These are phyloP conservation scores for Heliconius eleuchia DNA, from an alignment of 1,140 invertebrate genomes.

Conservation along the genomic window DNA sequence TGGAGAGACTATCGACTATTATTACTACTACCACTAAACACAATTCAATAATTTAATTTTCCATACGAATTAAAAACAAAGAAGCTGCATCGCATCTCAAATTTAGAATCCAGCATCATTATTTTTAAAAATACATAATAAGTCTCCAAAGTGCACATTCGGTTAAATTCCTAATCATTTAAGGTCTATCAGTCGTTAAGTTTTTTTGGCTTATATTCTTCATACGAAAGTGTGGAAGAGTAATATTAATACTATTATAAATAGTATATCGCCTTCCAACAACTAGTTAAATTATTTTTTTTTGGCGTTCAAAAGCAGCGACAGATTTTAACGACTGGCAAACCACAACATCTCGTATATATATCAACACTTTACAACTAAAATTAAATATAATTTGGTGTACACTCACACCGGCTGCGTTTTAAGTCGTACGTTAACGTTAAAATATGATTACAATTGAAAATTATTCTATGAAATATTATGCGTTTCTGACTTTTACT, in stretches of 20 bases:
- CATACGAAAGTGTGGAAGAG: conserved; percentile 19
- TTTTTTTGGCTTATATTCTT: conserved; percentile 30
- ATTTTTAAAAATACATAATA: conserved; percentile 19
- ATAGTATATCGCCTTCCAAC: background rate
- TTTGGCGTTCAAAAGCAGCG: conserved; percentile 1
- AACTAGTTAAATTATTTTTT: background rate
- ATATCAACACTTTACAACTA: conserved; percentile 17
- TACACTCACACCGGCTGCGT: conserved; percentile 8
- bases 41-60: background rate
- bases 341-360: conserved; percentile 27
- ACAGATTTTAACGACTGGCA: conserved; percentile 38
- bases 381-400: conserved; percentile 28
- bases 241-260: background rate
- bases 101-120: conserved; percentile 51
- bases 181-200: conserved; percentile 39
- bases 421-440: background rate
- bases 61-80: conserved; percentile 6
- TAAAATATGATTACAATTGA: conserved; percentile 1
- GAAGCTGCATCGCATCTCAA: background rate
- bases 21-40: background rate
- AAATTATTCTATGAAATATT: conserved; percentile 1
- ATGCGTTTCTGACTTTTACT: background rate
- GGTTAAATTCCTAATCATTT: conserved; percentile 27
- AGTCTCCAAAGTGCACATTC: conserved; percentile 20
- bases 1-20: conserved; percentile 5